phyloP scores from a whole-genome alignment of 2,888 invertebrate species.

The Athalia circularis region DNA sequence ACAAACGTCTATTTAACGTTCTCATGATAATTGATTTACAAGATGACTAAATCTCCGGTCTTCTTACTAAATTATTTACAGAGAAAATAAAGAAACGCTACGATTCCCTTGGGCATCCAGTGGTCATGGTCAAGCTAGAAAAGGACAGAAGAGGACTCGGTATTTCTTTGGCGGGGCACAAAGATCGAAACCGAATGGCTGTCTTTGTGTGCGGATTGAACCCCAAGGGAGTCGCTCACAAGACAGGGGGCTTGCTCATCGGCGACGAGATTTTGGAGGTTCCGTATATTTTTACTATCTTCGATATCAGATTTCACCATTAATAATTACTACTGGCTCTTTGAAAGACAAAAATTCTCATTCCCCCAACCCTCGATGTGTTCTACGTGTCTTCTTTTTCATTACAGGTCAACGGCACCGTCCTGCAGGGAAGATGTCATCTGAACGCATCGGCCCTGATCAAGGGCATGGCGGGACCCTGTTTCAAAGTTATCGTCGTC shows the following conservation, averaged over 20 bases:
- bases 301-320: not conserved
- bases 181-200: conserved; percentile 95
- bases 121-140: conserved; percentile 86
- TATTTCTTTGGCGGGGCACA: conserved; percentile 94
- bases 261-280: conserved; percentile 98
- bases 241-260: conserved; percentile 85
- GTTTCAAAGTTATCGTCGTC: conserved; percentile 89
- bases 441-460: conserved; percentile 97
- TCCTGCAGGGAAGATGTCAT: conserved; percentile 95
- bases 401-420: conserved; percentile 92
- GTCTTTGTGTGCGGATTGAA: conserved; percentile 97
- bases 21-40: conserved; percentile 25
- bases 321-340: not conserved
- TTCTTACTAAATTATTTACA: conserved; percentile 71
- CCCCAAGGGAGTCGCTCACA: conserved; percentile 88
- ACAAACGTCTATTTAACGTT: not conserved
- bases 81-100: conserved; percentile 97
- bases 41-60: conserved; percentile 39
- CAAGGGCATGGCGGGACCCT: conserved; percentile 89
- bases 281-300: not conserved
- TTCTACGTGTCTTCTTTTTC: conserved; percentile 47
- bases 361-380: not conserved
- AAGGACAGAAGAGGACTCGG: conserved; percentile 88
- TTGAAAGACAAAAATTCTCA: not conserved
- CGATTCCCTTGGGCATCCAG: conserved; percentile 83